Evolutionary conservation across 2,113 vertebrate species (phyloP), one percentile per base, ranked within the genome.

Genomic region (Laterallus jamaicensis): DNA sequence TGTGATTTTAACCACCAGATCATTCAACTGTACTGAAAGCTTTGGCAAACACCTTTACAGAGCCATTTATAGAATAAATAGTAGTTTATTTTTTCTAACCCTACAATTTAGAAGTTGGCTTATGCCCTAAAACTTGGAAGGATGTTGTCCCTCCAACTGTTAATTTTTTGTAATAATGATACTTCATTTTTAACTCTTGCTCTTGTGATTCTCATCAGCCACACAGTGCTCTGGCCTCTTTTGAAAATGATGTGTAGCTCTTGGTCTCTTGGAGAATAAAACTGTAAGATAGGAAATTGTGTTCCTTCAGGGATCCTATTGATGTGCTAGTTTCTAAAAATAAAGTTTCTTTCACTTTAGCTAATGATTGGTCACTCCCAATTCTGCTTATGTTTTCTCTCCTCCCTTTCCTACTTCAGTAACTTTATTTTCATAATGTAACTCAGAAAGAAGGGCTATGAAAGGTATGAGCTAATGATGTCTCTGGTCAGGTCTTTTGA

Each of bases 1-100:
- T 88, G 79, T 62, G 59, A 40, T 93, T 92, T 90, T 88, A 93
- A 55, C 50, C 77, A 25, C 44, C n/a, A 67, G 55, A 74, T 95
- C 1, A 3, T 17, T 86, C 50, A 82, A 5, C 42, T 71, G 69
- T 60, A 32, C 80, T 77, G 79, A 75, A 95, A 50, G 22, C 29
- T 73, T 90, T 82, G 78, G 62, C 60, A 95, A 82, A 63, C 22
- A 59, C 8, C 25, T 87, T 79, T 62, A 40, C 28, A 69, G 35
- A 83, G 22, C 12, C 13, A 29, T 92, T 89, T 82, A 35, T 17
- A 50, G 37, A 13, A 76, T 76, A 89, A 83, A 69, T 40, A 86
- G 32, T 16, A 73, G 10, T 11, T 20, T 25, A 55, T 44, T 73
- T 76, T 68, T 47, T 6, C 9, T 74, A 82, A 50, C 32, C 26